phyloP scores from a whole-genome alignment of 2,888 invertebrate species.

The Xiphydria camelus region DNA sequence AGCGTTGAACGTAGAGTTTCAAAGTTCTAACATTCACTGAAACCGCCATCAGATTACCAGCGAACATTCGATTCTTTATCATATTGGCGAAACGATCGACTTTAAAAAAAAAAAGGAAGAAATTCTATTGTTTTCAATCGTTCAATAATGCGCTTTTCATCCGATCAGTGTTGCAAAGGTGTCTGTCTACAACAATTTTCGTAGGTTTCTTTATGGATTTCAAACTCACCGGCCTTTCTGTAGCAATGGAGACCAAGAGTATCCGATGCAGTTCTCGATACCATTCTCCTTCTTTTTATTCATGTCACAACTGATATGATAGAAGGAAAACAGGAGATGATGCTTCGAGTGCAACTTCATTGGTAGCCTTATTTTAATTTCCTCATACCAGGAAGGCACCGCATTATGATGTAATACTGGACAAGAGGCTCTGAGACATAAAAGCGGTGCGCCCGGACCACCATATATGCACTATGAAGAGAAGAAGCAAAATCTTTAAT shows the following conservation, averaged over 20 bases:
- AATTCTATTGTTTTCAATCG: no score
- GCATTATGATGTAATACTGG: constrained; percentile 88
- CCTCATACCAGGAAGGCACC: constrained; percentile 89
- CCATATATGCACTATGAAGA: constrained; percentile 73
- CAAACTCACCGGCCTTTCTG: constrained; percentile 68
- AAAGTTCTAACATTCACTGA: no score
- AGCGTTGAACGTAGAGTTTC: no score
- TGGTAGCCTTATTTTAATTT: constrained; percentile 89
- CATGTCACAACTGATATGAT: constrained; percentile 92
- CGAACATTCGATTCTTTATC: no score
- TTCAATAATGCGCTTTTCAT: no score
- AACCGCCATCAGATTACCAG: no score
- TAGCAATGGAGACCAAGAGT: constrained; percentile 89
- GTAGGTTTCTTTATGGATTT: background rate
- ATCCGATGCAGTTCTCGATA: constrained; percentile 86
- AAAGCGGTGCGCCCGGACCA: constrained; percentile 66
- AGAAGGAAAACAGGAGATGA: constrained; percentile 93
- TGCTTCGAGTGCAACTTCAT: constrained; percentile 82
- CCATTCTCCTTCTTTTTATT: constrained; percentile 76
- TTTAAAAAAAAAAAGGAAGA: no score
- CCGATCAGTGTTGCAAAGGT: no score
- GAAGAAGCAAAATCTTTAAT: constrained; percentile 43
- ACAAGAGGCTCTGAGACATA: constrained; percentile 73
- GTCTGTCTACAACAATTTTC: background rate
- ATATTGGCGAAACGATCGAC: no score